phyloP scores from a whole-genome alignment of 2,113 vertebrate genomes.

The Pygoscelis adeliae region DNA sequence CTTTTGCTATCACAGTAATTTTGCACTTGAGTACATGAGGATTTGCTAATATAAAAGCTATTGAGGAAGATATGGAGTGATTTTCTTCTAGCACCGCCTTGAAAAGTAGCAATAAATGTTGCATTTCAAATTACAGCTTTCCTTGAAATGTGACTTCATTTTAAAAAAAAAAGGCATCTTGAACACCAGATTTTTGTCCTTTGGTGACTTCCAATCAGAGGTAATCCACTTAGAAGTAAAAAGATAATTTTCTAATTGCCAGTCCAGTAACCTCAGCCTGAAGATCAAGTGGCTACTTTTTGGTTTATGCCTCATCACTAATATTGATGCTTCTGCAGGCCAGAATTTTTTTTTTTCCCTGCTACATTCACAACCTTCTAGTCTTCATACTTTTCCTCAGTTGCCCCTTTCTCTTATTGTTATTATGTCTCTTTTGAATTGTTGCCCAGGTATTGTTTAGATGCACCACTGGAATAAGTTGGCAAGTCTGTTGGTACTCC shows the following conservation, averaged over 20 bases:
- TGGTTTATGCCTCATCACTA: not conserved
- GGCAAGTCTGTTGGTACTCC: not conserved
- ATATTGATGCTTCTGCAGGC: not conserved
- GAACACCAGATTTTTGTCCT: not conserved
- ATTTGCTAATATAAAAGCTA: conserved; percentile 22
- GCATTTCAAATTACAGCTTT: not conserved
- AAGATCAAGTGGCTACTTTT: not conserved
- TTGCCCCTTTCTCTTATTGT: not conserved
- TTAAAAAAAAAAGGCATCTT: not conserved
- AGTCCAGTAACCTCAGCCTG: not conserved
- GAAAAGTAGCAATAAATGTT: not conserved
- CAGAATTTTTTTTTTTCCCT: not conserved
- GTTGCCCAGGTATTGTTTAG: not conserved
- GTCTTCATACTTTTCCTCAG: not conserved
- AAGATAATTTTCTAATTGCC: not conserved
- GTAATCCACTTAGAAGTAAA: not conserved
- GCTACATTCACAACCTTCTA: not conserved
- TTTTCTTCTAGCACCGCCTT: not conserved
- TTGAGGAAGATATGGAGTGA: not conserved
- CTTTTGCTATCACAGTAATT: not conserved
- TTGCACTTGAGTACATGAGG: not conserved
- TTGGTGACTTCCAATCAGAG: not conserved
- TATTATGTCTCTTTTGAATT: not conserved
- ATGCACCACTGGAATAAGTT: not conserved
- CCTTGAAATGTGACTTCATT: not conserved